Percentiles rank a stretch among this genome's conserved stretches.
Evolutionary conservation across 1,140 invertebrate genomes (phyloP).

Genomic region (Eupeodes corollae): DNA sequence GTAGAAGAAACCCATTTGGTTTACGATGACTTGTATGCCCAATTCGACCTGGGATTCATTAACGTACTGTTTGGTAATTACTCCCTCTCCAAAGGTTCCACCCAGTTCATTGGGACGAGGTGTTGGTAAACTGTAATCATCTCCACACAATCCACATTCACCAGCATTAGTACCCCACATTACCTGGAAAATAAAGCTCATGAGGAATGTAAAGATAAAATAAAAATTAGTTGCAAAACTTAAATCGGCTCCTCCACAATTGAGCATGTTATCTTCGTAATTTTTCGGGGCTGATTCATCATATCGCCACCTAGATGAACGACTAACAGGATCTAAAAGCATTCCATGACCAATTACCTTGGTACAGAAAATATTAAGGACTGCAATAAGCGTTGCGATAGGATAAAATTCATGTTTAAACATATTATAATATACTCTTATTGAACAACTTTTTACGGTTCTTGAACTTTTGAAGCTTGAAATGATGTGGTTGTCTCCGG

Average conservation of each 20-base stretch:
- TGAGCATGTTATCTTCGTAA: slow-evolving; percentile 51
- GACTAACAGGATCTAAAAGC: slow-evolving; percentile 51
- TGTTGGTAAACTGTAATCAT: slow-evolving; percentile 37
- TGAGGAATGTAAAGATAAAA: not conserved
- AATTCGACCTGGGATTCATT: slow-evolving; percentile 32
- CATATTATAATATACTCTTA: too few species aligned
- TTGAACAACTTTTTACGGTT: too few species aligned
- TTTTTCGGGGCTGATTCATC: slow-evolving; percentile 44
- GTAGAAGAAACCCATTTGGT: slow-evolving; percentile 43
- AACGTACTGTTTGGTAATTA: slow-evolving; percentile 40
- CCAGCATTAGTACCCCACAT: slow-evolving; percentile 40
- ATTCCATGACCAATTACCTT: slow-evolving; percentile 47
- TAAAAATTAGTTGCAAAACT: not conserved
- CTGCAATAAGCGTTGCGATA: too few species aligned
- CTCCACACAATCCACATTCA: slow-evolving; percentile 48
- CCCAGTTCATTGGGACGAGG: slow-evolving; percentile 51
- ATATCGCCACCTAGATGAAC: slow-evolving; percentile 53
- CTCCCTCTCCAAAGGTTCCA: slow-evolving; percentile 45
- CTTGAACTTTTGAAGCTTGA: too few species aligned
- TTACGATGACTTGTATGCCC: slow-evolving; percentile 39
- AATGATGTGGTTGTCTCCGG: too few species aligned
- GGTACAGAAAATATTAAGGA: too few species aligned
- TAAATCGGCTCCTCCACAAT: slow-evolving; percentile 48
- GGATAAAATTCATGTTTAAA: too few species aligned
- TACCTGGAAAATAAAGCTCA: slow-evolving; percentile 12